These are phyloP conservation scores for Bradypodion ventrale DNA, from an alignment of 2,797 vertebrate species.

Conservation along the genomic window DNA sequence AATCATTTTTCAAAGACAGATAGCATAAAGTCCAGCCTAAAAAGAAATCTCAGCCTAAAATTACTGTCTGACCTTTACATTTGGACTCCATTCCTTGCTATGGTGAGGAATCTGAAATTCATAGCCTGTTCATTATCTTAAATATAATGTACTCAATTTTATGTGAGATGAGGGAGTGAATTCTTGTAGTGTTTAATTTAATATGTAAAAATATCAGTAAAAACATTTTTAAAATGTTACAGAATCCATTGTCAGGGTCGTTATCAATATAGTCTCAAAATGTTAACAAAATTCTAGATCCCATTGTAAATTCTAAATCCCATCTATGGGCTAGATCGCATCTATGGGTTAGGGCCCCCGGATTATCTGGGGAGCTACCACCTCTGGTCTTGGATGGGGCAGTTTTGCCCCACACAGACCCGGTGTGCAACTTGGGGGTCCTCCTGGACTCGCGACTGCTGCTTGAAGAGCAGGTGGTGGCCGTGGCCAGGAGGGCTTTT, in stretches of 20 bases:
- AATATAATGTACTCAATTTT: neutral
- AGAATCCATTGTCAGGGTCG: neutral
- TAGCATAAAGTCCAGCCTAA: neutral
- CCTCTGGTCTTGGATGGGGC: too few species aligned
- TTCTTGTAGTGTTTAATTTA: neutral
- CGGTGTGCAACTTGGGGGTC: too few species aligned
- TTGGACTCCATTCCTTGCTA: neutral
- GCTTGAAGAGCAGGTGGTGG: too few species aligned
- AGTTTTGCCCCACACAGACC: too few species aligned
- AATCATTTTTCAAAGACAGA: neutral
- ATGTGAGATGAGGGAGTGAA: neutral
- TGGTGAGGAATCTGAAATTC: neutral
- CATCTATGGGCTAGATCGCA: too few species aligned
- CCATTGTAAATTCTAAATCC: too few species aligned
- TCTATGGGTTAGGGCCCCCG: too few species aligned
- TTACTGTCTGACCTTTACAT: neutral
- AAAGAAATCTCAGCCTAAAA: neutral
- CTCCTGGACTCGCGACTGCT: too few species aligned
- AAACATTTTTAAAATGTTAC: too few species aligned
- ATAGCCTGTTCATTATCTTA: neutral
- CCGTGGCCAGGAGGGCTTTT: too few species aligned
- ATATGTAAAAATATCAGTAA: too few species aligned
- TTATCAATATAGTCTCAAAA: neutral
- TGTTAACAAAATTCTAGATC: neutral
- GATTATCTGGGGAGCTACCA: too few species aligned